Evolutionary conservation across 2,113 vertebrate species (phyloP).

Genomic region (Danio rerio): DNA sequence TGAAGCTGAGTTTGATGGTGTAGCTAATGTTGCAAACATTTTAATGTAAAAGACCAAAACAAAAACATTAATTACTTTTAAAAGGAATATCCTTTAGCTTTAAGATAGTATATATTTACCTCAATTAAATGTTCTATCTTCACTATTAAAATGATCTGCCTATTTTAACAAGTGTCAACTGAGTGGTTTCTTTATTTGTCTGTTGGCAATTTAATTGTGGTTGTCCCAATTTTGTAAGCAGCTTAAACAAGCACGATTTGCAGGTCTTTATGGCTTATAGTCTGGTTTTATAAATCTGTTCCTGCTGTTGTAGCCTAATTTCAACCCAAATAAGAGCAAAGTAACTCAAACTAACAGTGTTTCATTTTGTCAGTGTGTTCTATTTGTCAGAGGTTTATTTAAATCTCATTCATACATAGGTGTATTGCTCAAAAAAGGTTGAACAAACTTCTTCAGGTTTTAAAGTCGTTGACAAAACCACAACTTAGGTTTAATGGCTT

Average conservation of each 20-base stretch:
- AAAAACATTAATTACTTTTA: neutral
- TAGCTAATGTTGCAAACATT: neutral
- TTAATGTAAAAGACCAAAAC: neutral
- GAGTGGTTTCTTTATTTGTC: too few species aligned
- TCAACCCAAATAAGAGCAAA: neutral
- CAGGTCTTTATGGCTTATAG: neutral
- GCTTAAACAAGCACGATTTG: neutral
- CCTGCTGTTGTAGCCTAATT: neutral
- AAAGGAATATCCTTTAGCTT: neutral
- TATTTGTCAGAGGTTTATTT: too few species aligned
- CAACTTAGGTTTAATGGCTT: too few species aligned
- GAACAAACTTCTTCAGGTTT: too few species aligned
- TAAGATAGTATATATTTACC: neutral
- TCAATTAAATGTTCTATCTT: neutral
- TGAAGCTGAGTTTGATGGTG: neutral
- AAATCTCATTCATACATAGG: too few species aligned
- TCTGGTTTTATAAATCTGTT: conserved; percentile 6
- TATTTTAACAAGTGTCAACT: neutral
- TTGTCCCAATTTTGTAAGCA: neutral
- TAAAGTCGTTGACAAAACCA: too few species aligned
- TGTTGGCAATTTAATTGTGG: neutral
- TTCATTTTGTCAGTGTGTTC: neutral
- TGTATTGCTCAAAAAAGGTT: too few species aligned
- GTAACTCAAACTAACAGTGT: neutral
- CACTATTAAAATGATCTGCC: neutral